phyloP scores from a whole-genome alignment of 92 coral and sea anemone species.

The Porites evermanni region DNA sequence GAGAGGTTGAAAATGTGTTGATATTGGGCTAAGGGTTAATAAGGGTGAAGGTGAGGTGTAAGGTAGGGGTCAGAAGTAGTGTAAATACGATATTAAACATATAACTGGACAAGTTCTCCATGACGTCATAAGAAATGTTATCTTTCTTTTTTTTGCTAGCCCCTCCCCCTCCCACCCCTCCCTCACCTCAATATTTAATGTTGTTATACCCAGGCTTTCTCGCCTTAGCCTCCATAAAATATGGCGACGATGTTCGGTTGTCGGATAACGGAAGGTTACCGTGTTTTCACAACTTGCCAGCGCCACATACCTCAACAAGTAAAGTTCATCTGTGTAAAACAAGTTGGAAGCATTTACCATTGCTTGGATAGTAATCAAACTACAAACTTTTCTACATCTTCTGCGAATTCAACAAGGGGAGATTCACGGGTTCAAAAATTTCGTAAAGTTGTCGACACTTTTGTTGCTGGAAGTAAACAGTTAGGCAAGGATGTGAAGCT shows the following conservation, averaged over 20 bases:
- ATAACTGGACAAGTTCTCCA: too few species aligned
- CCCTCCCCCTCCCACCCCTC: background rate
- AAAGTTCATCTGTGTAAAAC: background rate
- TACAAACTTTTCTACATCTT: constrained; percentile 26
- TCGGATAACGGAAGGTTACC: constrained; percentile 25
- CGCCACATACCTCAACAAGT: constrained; percentile 9
- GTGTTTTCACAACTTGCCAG: background rate
- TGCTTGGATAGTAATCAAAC: background rate
- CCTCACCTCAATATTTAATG: background rate
- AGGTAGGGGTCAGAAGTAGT: too few species aligned
- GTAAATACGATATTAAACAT: too few species aligned
- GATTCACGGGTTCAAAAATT: constrained; percentile 64
- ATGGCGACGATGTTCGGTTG: constrained; percentile 10
- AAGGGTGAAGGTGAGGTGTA: too few species aligned
- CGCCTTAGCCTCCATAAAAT: background rate
- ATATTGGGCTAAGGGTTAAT: too few species aligned
- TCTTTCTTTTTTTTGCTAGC: too few species aligned
- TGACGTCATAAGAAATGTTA: background rate
- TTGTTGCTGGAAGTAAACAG: constrained; percentile 79
- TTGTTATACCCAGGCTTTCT: constrained; percentile 6
- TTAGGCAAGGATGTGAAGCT: constrained; percentile 88
- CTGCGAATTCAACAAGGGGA: background rate
- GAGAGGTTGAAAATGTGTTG: too few species aligned
- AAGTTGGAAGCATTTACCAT: constrained; percentile 12
- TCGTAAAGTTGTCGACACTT: constrained; percentile 71